Conservation (phyloP, 1,140 invertebrate species). For the Drosophila melanogaster region DNA sequence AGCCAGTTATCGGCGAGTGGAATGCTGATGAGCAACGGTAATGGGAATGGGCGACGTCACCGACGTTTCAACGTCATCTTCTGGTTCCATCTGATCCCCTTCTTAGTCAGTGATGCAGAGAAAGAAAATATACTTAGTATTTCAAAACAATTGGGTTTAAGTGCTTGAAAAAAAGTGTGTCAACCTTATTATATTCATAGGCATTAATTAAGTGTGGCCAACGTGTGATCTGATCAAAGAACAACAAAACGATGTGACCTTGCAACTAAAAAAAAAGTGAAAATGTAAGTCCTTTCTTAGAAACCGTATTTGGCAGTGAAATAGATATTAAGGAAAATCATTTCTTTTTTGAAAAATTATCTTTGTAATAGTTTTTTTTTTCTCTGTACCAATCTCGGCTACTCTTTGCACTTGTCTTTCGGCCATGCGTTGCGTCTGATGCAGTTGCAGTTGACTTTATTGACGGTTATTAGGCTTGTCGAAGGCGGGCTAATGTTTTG, state of each 20-base stretch:
- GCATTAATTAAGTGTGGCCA: too few relatives aligned
- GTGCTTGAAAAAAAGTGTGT: too few relatives aligned
- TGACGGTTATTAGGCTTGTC: slow-evolving; percentile 83
- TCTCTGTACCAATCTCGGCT: slow-evolving; percentile 11
- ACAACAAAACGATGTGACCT: not conserved
- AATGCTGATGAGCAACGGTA: slow-evolving; percentile 44
- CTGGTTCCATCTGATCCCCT: slow-evolving; percentile 27
- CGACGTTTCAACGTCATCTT: slow-evolving; percentile 46
- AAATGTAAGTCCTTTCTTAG: too few relatives aligned
- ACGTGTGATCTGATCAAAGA: too few relatives aligned
- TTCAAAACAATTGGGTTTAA: too few relatives aligned
- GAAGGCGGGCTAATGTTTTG: slow-evolving; percentile 77
- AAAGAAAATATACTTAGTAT: not conserved
- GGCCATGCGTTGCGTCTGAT: slow-evolving; percentile 44
- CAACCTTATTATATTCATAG: too few relatives aligned
- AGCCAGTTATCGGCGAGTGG: slow-evolving; percentile 57
- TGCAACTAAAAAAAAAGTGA: not conserved
- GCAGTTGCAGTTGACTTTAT: slow-evolving; percentile 72
- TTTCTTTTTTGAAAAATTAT: too few relatives aligned
- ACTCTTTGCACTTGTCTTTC: slow-evolving; percentile 5
- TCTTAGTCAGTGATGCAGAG: slow-evolving; percentile 1
- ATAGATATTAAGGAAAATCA: not conserved
- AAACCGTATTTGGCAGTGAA: too few relatives aligned
- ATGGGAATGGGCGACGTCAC: slow-evolving; percentile 40
- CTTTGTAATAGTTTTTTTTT: not conserved